Conservation (phyloP, 2,888 invertebrate genomes). For the Hermaeophaga mercurialis region DNA sequence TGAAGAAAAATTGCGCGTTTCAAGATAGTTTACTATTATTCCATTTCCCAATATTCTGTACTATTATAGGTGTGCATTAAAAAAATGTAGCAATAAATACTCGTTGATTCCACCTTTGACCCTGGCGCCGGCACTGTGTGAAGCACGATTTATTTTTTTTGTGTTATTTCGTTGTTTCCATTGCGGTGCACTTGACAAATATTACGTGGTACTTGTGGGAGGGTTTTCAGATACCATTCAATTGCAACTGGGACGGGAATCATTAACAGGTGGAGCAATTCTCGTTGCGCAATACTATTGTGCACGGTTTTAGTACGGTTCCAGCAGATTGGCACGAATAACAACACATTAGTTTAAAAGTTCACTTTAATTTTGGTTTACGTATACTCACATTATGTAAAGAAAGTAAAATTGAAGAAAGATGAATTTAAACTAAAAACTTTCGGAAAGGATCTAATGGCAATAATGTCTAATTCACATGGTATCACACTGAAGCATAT, state of each 20-base stretch:
- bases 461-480: no score
- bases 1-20: no score
- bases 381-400: no score
- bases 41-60: no score
- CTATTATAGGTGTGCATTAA: no score
- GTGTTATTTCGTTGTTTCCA: slow-evolving; percentile 6
- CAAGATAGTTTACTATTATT: no score
- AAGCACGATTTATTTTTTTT: slow-evolving; percentile 25
- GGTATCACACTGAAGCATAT: no score
- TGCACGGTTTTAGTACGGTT: slow-evolving; percentile 31
- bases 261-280: slow-evolving; percentile 49
- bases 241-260: slow-evolving; percentile 47
- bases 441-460: no score
- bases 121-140: slow-evolving; percentile 8
- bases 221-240: slow-evolving; percentile 34
- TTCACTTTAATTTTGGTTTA: no score
- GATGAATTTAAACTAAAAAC: no score
- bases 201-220: slow-evolving; percentile 38
- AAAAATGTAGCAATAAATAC: not conserved
- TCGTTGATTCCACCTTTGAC: not conserved
- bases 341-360: no score
- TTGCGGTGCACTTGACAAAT: slow-evolving; percentile 37
- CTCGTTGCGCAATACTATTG: slow-evolving; percentile 37
- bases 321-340: not conserved
- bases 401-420: no score